Percentiles rank a stretch among this genome's conserved stretches.
These are phyloP conservation scores for Takifugu flavidus DNA, from an alignment of 2,113 vertebrate species.

Conservation along the genomic window DNA sequence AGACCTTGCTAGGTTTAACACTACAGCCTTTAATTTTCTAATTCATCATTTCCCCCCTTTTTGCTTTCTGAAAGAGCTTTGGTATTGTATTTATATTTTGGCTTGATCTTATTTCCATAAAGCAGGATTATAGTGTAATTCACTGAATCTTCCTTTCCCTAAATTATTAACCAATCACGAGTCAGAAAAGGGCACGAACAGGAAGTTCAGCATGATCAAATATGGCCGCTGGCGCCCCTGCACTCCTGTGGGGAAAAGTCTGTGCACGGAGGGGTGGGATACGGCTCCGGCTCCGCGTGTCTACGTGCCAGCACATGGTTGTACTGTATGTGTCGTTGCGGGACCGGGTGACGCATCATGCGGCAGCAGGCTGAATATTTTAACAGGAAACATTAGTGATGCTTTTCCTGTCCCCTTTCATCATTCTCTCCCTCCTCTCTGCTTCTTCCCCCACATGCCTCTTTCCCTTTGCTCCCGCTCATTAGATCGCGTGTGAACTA, in stretches of 20 bases:
- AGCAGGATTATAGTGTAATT: neutral
- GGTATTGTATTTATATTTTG: too few relatives aligned
- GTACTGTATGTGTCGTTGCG: constrained; percentile 37
- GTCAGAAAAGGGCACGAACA: constrained; percentile 40
- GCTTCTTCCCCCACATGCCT: constrained; percentile 16
- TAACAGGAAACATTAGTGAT: constrained; percentile 71
- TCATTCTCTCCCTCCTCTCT: constrained; percentile 34
- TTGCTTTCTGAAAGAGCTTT: neutral
- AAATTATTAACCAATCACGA: constrained; percentile 52
- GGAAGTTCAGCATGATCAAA: constrained; percentile 59
- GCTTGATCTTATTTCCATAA: neutral
- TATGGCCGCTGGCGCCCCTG: constrained; percentile 29
- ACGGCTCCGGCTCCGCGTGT: constrained; percentile 26
- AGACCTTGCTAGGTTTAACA: neutral
- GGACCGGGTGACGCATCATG: constrained; percentile 66
- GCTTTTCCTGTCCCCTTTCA: constrained; percentile 57
- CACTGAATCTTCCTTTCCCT: constrained; percentile 25
- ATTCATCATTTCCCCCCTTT: neutral
- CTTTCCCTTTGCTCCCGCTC: constrained; percentile 12
- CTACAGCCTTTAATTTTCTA: too few relatives aligned
- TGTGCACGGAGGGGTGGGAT: constrained; percentile 17
- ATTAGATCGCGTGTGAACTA: neutral
- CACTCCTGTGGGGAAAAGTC: constrained; percentile 23
- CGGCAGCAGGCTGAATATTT: constrained; percentile 68
- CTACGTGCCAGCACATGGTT: constrained; percentile 32